These are phyloP conservation scores for Poecilia velifera DNA, from an alignment of 2,797 vertebrate genomes.

Conservation along the genomic window DNA sequence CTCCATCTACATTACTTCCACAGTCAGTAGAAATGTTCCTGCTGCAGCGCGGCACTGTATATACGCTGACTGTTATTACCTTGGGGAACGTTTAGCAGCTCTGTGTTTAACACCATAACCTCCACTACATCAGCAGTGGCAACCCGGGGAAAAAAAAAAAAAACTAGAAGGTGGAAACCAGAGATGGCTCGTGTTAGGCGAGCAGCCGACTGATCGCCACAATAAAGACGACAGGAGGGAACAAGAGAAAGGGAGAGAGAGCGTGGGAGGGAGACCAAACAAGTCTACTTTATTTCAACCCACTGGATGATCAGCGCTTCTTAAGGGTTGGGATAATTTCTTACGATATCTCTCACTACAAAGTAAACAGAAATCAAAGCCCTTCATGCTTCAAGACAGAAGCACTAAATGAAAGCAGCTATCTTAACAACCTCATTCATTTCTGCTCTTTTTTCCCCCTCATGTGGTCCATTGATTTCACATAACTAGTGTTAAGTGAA, in stretches of 20 bases:
- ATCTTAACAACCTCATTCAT: slow-evolving; percentile 72
- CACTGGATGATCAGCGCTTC: slow-evolving; percentile 78
- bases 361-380: slow-evolving; percentile 84
- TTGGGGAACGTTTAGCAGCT: slow-evolving; percentile 82
- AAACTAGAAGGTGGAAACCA: slow-evolving; percentile 72
- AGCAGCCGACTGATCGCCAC: slow-evolving; percentile 74
- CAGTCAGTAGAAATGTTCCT: slow-evolving; percentile 51
- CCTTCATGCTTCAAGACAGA: slow-evolving; percentile 61
- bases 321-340: slow-evolving; percentile 78
- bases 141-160: slow-evolving; percentile 56
- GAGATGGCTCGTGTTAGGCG: slow-evolving; percentile 69
- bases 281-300: slow-evolving; percentile 75
- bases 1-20: slow-evolving; percentile 35
- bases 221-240: slow-evolving; percentile 67
- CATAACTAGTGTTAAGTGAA: slow-evolving; percentile 75
- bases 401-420: slow-evolving; percentile 76
- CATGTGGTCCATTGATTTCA: slow-evolving; percentile 72
- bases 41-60: slow-evolving; percentile 49
- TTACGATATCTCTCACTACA: slow-evolving; percentile 80
- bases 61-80: slow-evolving; percentile 78
- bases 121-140: slow-evolving; percentile 73
- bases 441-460: slow-evolving; percentile 46
- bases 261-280: slow-evolving; percentile 39
- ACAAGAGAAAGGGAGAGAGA: slow-evolving; percentile 11
- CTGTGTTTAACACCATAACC: slow-evolving; percentile 83